A percentile compares a stretch with the other conserved stretches of the same genome.
Evolutionary conservation across 2,797 vertebrate species (phyloP).

Genomic region (Steatocranus sp.): DNA sequence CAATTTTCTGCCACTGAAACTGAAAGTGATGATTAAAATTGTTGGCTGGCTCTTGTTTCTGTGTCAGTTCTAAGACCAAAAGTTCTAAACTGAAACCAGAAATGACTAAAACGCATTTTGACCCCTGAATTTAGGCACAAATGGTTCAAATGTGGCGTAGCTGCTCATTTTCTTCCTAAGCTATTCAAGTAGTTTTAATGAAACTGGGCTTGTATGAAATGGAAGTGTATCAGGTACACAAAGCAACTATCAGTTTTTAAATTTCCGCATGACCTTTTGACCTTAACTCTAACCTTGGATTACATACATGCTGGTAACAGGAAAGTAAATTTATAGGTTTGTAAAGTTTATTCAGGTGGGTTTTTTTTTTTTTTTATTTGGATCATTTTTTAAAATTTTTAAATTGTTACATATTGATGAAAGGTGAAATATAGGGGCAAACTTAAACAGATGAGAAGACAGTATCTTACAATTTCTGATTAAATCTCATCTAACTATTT

Average conservation of each 20-base stretch:
- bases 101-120: background rate
- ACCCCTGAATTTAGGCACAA: background rate
- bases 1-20: background rate
- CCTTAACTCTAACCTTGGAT: background rate
- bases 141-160: background rate
- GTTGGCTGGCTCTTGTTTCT: background rate
- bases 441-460: background rate
- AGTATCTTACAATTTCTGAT: background rate
- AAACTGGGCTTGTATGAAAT: background rate
- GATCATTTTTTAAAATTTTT: rapidly evolving
- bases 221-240: background rate
- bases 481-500: background rate
- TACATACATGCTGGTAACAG: background rate
- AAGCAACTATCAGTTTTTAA: background rate
- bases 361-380: background rate
- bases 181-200: background rate
- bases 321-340: background rate
- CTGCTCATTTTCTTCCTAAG: background rate
- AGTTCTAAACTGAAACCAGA: no score
- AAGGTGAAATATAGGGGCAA: background rate
- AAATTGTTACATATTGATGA: rapidly evolving
- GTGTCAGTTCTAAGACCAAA: background rate
- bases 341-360: background rate
- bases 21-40: background rate
- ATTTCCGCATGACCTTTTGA: background rate